These are phyloP conservation scores for Phoenicopterus ruber DNA, from an alignment of 2,113 vertebrate genomes.

Conservation along the genomic window DNA sequence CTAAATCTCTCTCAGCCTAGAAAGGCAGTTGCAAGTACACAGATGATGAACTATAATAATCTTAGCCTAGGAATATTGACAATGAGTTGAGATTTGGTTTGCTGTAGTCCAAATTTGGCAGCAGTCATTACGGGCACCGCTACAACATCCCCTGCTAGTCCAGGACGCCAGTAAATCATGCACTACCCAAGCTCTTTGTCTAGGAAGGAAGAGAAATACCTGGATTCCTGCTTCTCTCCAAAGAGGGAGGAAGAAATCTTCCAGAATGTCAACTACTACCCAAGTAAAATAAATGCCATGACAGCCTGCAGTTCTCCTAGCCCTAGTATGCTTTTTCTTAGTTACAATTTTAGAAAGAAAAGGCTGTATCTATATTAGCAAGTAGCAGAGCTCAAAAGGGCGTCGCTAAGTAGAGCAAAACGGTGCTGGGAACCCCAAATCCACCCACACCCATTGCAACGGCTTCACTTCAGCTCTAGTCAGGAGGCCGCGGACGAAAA, in stretches of 20 bases:
- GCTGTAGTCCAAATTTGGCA: neutral
- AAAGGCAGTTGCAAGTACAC: neutral
- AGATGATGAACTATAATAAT: neutral
- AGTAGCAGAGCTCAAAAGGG: neutral
- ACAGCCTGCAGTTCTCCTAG: neutral
- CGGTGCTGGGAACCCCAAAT: neutral
- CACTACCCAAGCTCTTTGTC: neutral
- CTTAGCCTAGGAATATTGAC: neutral
- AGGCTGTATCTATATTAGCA: neutral
- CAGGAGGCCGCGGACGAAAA: neutral
- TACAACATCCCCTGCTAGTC: neutral
- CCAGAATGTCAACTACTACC: neutral
- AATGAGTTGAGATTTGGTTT: neutral
- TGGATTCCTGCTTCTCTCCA: neutral
- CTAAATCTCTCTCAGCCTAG: neutral
- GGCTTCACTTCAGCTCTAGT: neutral
- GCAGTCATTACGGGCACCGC: neutral
- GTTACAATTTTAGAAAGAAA: neutral
- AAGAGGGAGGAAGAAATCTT: neutral
- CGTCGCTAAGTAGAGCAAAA: neutral
- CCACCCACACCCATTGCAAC: neutral
- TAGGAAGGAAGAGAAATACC: neutral
- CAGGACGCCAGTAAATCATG: rapidly evolving
- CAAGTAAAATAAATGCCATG: neutral
- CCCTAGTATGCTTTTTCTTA: neutral